These are phyloP conservation scores for Erebia epiphron DNA, from an alignment of 2,888 invertebrate species.

Conservation along the genomic window DNA sequence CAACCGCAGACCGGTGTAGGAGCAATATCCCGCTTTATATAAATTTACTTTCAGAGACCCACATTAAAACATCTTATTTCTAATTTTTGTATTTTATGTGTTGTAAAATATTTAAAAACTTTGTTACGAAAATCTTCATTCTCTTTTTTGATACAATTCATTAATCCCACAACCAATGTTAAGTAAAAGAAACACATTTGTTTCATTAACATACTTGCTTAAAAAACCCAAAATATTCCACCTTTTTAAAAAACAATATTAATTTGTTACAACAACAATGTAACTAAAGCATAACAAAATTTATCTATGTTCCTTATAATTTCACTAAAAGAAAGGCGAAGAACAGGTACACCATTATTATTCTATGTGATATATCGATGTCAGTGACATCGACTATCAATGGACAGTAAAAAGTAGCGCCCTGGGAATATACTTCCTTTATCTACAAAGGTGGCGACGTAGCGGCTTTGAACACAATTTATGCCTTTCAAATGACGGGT, in stretches of 20 bases:
- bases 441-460: conserved; percentile 34
- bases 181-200: neutral
- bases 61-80: too few species aligned
- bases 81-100: too few species aligned
- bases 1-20: neutral
- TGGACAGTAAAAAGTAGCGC: conserved; percentile 34
- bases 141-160: neutral
- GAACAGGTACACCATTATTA: conserved; percentile 26
- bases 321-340: conserved; percentile 19
- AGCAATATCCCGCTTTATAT: neutral
- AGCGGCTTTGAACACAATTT: conserved; percentile 32
- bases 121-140: neutral
- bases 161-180: neutral
- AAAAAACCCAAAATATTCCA: conserved; percentile 5
- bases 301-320: neutral
- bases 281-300: conserved; percentile 3
- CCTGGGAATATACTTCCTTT: conserved; percentile 37
- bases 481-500: conserved; percentile 27
- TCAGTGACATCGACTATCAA: conserved; percentile 37
- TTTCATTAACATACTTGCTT: neutral
- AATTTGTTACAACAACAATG: conserved; percentile 12
- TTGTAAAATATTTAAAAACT: too few species aligned
- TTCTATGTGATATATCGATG: conserved; percentile 28
- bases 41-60: neutral
- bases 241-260: conserved; percentile 12